A percentile compares a stretch with the other conserved stretches of the same genome.
phyloP scores from a whole-genome alignment of 2,113 vertebrate species.

The Neodon shergylaensis region DNA sequence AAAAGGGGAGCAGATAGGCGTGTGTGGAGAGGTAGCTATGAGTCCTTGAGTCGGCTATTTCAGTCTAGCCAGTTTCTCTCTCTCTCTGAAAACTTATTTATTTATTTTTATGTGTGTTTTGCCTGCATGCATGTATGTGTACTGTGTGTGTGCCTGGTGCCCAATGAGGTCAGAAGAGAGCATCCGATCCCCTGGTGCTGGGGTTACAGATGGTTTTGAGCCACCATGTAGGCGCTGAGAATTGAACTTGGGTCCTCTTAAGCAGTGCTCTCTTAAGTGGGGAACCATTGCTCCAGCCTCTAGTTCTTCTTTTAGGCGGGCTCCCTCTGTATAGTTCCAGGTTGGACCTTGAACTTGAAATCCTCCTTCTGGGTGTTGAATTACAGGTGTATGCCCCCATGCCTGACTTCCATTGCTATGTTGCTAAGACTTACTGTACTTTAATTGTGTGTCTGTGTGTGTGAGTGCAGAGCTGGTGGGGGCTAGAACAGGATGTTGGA shows the following conservation, averaged over 20 bases:
- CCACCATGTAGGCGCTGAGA: background rate
- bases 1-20: background rate
- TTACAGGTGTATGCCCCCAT: background rate
- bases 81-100: background rate
- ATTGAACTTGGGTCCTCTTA: no score
- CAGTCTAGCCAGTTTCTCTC: no score
- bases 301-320: background rate
- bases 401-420: background rate
- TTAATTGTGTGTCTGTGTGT: background rate
- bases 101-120: background rate
- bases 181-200: background rate
- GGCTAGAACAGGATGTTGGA: background rate
- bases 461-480: no score
- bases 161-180: background rate
- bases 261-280: background rate
- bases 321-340: background rate
- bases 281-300: background rate
- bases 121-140: background rate
- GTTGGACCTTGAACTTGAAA: background rate
- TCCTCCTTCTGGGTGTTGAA: background rate
- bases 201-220: background rate
- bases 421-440: background rate
- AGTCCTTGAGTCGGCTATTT: background rate
- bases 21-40: background rate
- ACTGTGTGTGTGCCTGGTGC: background rate